These are phyloP conservation scores for Oppia nitens DNA, from an alignment of 1,140 invertebrate species.

Conservation along the genomic window DNA sequence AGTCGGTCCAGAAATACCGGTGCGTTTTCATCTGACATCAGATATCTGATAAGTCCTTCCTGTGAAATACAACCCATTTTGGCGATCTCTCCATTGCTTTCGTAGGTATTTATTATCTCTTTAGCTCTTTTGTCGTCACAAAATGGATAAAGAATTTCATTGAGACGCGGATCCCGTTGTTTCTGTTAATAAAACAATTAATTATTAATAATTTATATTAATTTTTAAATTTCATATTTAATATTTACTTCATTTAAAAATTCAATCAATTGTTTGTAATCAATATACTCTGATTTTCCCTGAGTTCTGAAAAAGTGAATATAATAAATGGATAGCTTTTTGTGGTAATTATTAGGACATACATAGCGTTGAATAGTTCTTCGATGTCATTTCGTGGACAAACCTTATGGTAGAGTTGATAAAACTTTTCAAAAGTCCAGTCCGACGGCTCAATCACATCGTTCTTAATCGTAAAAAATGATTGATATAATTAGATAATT, in stretches of 20 bases:
- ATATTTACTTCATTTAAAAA: slow-evolving; percentile 74
- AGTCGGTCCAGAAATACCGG: slow-evolving; percentile 92
- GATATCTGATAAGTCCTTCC: slow-evolving; percentile 86
- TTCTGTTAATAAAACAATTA: too few relatives aligned
- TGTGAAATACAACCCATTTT: slow-evolving; percentile 62
- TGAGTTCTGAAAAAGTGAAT: slow-evolving; percentile 47
- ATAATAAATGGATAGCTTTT: slow-evolving; percentile 19
- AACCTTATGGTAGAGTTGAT: slow-evolving; percentile 94
- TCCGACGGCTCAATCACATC: slow-evolving; percentile 84
- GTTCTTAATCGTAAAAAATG: slow-evolving; percentile 36
- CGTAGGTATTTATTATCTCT: slow-evolving; percentile 88
- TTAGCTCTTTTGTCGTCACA: slow-evolving; percentile 84
- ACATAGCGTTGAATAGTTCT: slow-evolving; percentile 92
- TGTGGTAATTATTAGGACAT: slow-evolving; percentile 33
- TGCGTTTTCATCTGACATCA: slow-evolving; percentile 98
- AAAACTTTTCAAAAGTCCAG: slow-evolving; percentile 98
- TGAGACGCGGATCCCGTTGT: slow-evolving; percentile 91
- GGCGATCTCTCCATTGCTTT: slow-evolving; percentile 61
- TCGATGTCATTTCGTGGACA: slow-evolving; percentile 98
- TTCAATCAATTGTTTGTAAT: slow-evolving; percentile 68
- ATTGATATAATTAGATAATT: not conserved
- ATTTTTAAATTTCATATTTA: too few relatives aligned
- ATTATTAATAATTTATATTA: too few relatives aligned
- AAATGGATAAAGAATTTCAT: slow-evolving; percentile 95
- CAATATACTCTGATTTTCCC: slow-evolving; percentile 71